Conservation (phyloP, 2,113 vertebrate species). For the Phylloscopus trochilus region DNA sequence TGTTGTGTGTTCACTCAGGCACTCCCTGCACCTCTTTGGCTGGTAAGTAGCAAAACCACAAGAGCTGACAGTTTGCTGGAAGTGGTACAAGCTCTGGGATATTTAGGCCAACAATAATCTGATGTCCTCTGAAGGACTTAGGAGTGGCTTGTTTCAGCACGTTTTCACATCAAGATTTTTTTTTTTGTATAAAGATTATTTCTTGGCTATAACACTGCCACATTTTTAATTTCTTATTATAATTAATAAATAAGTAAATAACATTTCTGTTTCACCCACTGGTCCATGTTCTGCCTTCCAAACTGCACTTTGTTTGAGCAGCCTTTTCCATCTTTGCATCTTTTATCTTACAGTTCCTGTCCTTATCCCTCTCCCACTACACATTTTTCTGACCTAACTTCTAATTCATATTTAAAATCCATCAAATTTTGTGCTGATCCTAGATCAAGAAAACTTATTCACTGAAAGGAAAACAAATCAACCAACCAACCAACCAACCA, state of each 20-base stretch:
- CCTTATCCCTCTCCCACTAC: neutral
- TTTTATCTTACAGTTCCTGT: neutral
- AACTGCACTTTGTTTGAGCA: neutral
- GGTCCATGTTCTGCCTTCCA: neutral
- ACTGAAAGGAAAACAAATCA: neutral
- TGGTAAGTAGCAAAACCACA: neutral
- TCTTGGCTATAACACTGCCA: neutral
- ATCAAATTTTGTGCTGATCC: neutral
- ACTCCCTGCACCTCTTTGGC: neutral
- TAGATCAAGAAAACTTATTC: neutral
- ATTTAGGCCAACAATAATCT: neutral
- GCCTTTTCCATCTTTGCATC: neutral
- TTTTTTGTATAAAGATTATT: neutral
- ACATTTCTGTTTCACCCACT: neutral
- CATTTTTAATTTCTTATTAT: neutral
- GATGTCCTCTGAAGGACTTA: neutral
- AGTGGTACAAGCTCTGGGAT: neutral
- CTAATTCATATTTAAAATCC: neutral
- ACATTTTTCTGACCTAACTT: neutral
- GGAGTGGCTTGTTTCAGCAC: neutral
- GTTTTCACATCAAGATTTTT: neutral
- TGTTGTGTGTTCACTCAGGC: neutral
- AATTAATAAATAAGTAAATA: too few species aligned
- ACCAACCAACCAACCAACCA: too few species aligned
- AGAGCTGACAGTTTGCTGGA: neutral